These are phyloP conservation scores for Chaitophorus viminalis DNA, from an alignment of 2,888 invertebrate genomes.

Conservation along the genomic window DNA sequence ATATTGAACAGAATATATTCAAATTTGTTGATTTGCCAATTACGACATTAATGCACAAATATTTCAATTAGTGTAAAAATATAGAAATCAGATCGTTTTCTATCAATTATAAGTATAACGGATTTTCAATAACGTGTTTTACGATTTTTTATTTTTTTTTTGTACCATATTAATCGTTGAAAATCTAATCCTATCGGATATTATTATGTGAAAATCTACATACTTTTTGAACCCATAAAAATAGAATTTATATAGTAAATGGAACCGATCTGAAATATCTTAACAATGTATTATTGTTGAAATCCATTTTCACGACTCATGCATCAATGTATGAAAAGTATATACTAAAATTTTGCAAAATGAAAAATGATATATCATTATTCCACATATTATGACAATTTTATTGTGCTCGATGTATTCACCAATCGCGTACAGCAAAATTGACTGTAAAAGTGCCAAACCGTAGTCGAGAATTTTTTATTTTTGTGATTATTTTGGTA, in stretches of 20 bases:
- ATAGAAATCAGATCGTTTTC: neutral
- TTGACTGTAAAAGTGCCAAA: neutral
- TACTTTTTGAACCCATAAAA: neutral
- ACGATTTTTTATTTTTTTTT: neutral
- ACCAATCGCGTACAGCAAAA: neutral
- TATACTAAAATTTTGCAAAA: neutral
- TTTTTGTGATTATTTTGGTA: neutral
- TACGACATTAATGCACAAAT: neutral
- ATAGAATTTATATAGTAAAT: neutral
- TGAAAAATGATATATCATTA: neutral
- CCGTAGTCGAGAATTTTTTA: neutral
- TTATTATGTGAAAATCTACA: neutral
- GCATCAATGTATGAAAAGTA: neutral
- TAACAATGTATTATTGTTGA: neutral
- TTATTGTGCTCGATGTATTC: neutral
- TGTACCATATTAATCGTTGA: neutral
- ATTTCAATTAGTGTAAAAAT: neutral
- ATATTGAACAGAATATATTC: neutral
- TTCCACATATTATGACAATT: neutral
- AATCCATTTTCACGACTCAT: neutral
- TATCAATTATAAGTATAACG: constrained; percentile 1
- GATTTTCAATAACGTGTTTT: neutral
- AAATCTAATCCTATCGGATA: constrained; percentile 13
- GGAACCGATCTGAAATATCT: neutral
- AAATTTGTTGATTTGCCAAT: neutral